These are phyloP conservation scores for Tetragonula carbonaria DNA, from an alignment of 2,888 invertebrate genomes.

Conservation along the genomic window DNA sequence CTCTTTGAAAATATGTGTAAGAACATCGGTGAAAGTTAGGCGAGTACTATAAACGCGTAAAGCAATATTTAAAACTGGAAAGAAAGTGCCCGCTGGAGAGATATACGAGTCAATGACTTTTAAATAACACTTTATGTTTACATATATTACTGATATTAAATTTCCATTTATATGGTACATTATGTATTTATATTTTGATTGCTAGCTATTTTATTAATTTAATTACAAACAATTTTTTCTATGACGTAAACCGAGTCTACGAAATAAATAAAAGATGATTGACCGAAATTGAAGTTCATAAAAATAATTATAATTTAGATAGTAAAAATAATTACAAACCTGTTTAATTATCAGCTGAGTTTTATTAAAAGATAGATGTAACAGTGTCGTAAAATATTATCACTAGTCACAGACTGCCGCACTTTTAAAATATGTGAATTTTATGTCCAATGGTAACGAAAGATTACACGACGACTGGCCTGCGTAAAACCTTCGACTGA, in stretches of 20 bases:
- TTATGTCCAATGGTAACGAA: slow-evolving; percentile 12
- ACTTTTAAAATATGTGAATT: slow-evolving; percentile 3
- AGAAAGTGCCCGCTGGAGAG: slow-evolving; percentile 31
- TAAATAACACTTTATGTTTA: background rate
- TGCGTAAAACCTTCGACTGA: slow-evolving; percentile 17
- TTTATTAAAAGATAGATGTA: background rate
- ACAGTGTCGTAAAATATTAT: background rate
- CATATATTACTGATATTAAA: background rate
- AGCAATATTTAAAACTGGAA: slow-evolving; percentile 24
- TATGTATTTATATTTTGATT: background rate
- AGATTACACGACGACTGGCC: slow-evolving; percentile 38
- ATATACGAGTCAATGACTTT: slow-evolving; percentile 38
- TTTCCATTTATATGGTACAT: background rate
- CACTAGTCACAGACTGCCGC: background rate
- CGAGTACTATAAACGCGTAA: background rate
- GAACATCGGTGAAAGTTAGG: slow-evolving; percentile 37
- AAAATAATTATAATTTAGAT: background rate
- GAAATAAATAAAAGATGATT: background rate
- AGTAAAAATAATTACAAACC: slow-evolving; percentile 30
- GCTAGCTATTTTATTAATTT: background rate
- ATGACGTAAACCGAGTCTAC: background rate
- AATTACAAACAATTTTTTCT: background rate
- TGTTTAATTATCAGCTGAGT: background rate
- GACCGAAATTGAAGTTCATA: background rate
- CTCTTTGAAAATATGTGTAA: background rate